These are phyloP conservation scores for Ophraella communa DNA, from an alignment of 2,888 invertebrate species.

Conservation along the genomic window DNA sequence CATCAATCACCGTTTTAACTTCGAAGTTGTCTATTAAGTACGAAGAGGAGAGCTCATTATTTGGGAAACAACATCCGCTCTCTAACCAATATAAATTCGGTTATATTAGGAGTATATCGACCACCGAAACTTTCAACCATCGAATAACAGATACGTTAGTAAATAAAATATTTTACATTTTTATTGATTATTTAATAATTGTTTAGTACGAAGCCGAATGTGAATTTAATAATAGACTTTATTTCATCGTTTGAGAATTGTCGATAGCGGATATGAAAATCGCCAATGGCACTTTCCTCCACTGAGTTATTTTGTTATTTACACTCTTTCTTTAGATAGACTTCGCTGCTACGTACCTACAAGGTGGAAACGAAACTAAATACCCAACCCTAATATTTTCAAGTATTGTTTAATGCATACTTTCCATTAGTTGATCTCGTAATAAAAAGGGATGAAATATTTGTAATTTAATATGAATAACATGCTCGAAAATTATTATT, in stretches of 20 bases:
- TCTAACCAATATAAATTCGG: slow-evolving; percentile 46
- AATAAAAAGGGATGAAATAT: too few species aligned
- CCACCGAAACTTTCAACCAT: slow-evolving; percentile 4
- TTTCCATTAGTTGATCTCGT: too few species aligned
- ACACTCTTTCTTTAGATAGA: not conserved
- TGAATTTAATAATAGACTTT: not conserved
- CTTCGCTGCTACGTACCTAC: not conserved
- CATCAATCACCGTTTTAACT: slow-evolving; percentile 52
- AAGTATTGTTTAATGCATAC: too few species aligned
- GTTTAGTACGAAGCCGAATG: not conserved
- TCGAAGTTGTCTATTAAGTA: slow-evolving; percentile 51
- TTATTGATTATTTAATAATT: not conserved
- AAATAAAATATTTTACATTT: too few species aligned
- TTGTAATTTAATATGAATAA: not conserved
- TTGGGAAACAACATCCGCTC: slow-evolving; percentile 45
- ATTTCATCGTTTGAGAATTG: slow-evolving; percentile 1
- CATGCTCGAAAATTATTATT: not conserved
- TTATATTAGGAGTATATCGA: slow-evolving; percentile 38
- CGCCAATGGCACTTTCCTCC: not conserved
- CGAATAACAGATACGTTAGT: too few species aligned
- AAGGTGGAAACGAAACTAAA: too few species aligned
- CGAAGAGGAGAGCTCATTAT: slow-evolving; percentile 47
- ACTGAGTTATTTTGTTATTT: not conserved
- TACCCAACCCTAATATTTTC: too few species aligned
- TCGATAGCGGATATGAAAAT: slow-evolving; percentile 10